These are phyloP conservation scores for Panagrolaimus sp. DNA, from an alignment of 1,140 invertebrate species.

Conservation along the genomic window DNA sequence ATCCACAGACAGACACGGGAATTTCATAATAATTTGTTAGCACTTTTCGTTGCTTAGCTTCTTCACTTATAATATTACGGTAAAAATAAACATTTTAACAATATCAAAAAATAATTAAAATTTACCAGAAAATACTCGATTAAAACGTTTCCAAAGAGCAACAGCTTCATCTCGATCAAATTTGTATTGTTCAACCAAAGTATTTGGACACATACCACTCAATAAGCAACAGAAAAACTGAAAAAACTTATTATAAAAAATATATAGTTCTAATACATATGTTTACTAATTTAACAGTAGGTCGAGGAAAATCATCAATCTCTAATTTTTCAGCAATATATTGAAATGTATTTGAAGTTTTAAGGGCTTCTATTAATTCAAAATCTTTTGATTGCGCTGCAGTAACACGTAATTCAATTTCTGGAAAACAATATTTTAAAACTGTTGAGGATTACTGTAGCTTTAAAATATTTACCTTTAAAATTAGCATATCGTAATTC, in stretches of 20 bases:
- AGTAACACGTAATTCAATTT: conserved; percentile 3
- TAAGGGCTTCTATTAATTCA: background rate
- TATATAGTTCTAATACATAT: too few relatives aligned
- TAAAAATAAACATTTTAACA: background rate
- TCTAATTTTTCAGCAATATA: background rate
- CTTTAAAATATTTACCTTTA: too few relatives aligned
- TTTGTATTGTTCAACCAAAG: background rate
- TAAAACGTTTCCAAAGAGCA: background rate
- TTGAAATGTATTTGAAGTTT: background rate
- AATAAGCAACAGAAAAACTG: background rate
- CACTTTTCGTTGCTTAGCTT: background rate
- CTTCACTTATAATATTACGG: background rate
- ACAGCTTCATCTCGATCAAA: background rate
- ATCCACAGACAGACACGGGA: background rate
- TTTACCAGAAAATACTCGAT: background rate
- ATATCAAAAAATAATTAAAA: background rate
- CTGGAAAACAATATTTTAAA: too few relatives aligned
- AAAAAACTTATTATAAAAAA: too few relatives aligned
- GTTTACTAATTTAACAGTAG: background rate
- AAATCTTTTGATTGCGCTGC: background rate
- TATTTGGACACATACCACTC: background rate
- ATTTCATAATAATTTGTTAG: conserved; percentile 5
- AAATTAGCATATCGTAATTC: conserved; percentile 2
- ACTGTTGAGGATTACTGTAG: too few relatives aligned
- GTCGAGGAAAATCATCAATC: background rate